phyloP scores from a whole-genome alignment of 1,140 invertebrate species.

The Brachionus angularis region DNA sequence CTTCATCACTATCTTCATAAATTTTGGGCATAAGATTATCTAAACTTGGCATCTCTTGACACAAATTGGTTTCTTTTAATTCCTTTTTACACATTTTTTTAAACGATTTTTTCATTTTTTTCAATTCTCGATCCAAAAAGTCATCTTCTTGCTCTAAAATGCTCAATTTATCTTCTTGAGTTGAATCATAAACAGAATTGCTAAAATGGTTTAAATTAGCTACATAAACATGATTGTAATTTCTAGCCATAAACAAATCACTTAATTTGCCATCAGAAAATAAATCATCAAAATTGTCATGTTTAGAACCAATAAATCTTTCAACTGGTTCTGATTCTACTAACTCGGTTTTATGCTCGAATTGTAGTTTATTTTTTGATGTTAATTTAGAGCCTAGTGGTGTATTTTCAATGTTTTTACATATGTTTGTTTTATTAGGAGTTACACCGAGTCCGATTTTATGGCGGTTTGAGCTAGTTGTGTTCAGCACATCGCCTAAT shows the following conservation, averaged over 20 bases:
- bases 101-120: constrained; percentile 25
- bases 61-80: too few species aligned
- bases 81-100: constrained; percentile 36
- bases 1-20: constrained; percentile 13
- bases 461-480: not conserved
- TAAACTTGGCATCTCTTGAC: not conserved
- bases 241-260: not conserved
- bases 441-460: not conserved
- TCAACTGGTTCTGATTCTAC: not conserved
- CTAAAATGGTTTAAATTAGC: constrained; percentile 1
- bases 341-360: not conserved
- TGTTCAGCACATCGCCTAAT: constrained; percentile 31
- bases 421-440: not conserved
- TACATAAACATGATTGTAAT: not conserved
- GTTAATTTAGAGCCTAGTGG: not conserved
- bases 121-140: constrained; percentile 18
- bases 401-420: not conserved
- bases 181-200: not conserved
- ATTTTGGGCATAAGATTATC: constrained; percentile 24
- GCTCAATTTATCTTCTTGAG: not conserved
- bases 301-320: constrained; percentile 8
- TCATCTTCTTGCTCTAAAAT: not conserved
- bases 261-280: constrained; percentile 9
- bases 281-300: constrained; percentile 42
- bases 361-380: not conserved